Conservation (phyloP, 2,888 invertebrate species). For the Ormyrus pomaceus region DNA sequence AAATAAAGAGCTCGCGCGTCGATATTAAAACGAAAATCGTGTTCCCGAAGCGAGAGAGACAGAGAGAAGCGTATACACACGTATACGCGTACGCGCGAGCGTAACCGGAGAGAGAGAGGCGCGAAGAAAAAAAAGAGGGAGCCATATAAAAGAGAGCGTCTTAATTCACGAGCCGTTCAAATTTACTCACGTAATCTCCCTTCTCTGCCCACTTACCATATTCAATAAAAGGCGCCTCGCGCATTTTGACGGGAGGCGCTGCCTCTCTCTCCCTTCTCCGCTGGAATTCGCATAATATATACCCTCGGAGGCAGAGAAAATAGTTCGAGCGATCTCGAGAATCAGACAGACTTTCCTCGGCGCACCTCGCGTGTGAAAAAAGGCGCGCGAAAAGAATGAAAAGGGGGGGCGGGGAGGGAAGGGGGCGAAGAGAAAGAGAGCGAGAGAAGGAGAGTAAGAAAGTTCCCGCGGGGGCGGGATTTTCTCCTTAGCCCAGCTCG, state of each 20-base stretch:
- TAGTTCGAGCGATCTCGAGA: conserved; percentile 20
- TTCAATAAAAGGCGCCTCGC: conserved; percentile 49
- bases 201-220: conserved; percentile 46
- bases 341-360: conserved; percentile 40
- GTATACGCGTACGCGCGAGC: background rate
- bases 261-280: background rate
- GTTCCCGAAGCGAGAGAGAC: conserved; percentile 3
- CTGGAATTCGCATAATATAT: too few relatives aligned
- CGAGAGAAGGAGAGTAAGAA: conserved; percentile 15
- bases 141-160: conserved; percentile 5
- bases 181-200: conserved; percentile 50
- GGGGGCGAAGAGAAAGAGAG: conserved; percentile 8
- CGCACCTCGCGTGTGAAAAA: background rate
- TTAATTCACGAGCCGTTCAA: conserved; percentile 51
- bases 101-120: background rate
- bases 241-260: conserved; percentile 33
- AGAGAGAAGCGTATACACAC: too few relatives aligned
- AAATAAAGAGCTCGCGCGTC: background rate
- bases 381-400: conserved; percentile 16
- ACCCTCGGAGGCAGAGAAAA: conserved; percentile 19
- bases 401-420: background rate
- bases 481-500: conserved; percentile 66
- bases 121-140: background rate
- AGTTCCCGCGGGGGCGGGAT: conserved; percentile 59
- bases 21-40: conserved; percentile 43